A percentile compares a stretch with the other conserved stretches of the same genome.
phyloP scores from a whole-genome alignment of 2,888 invertebrate genomes.

The Leucophora obtusa region DNA sequence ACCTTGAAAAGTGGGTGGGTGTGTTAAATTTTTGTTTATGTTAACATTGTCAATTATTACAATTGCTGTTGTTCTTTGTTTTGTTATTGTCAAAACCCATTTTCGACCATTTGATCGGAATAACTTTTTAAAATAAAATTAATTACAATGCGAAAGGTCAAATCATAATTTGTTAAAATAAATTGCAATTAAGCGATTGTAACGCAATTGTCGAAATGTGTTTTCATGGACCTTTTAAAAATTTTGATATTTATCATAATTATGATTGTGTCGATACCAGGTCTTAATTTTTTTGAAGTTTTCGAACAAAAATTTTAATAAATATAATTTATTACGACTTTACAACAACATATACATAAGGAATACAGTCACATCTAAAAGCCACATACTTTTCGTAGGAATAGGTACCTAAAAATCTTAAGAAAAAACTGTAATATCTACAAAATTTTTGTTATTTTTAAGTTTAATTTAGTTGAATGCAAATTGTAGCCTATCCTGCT shows the following conservation, averaged over 20 bases:
- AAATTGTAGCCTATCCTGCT: no score
- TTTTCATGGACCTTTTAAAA: background rate
- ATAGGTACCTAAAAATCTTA: no score
- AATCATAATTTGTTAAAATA: conserved; percentile 35
- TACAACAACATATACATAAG: no score
- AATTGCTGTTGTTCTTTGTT: background rate
- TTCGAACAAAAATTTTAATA: no score
- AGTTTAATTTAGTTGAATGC: no score
- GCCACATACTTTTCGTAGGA: no score
- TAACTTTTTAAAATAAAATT: conserved; percentile 3
- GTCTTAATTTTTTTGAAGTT: no score
- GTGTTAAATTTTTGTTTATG: conserved; percentile 25
- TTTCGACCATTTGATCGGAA: background rate
- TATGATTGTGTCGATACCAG: no score
- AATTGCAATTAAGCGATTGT: conserved; percentile 6
- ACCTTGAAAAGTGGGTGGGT: conserved; percentile 45
- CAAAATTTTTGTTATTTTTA: no score
- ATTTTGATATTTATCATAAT: background rate
- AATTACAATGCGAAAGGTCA: conserved; percentile 18
- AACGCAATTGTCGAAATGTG: background rate
- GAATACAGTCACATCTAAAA: no score
- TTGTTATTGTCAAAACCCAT: background rate
- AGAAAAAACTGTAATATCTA: no score
- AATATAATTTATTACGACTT: no score
- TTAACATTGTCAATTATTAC: background rate